Base-by-base conservation (phyloP, 2,797 vertebrate genomes). In the Gallinago solitaria region DNA sequence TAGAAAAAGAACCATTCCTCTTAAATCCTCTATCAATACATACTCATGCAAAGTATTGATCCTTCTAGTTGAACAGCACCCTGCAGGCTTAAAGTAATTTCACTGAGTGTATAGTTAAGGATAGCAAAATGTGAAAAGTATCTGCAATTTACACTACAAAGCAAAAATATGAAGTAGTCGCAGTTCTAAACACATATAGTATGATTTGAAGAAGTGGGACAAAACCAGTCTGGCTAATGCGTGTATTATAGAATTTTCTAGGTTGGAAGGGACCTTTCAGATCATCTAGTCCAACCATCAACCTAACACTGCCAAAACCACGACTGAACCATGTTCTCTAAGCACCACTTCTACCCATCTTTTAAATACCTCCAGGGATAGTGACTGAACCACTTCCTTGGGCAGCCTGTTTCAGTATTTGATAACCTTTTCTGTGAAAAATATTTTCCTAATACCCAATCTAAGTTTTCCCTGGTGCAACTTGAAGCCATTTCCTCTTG, bases 1-100 rank as follows among this genome's bases (percentile, higher is more conserved):
- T 57, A 81, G 65, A 60, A 41, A 70, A 87, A 81, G 27, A 90
- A 43, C 8, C 3, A 24, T 70, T 87, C 24, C 27, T 79, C 71
- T 77, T 77, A 90, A 87, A 56, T 85, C 21, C 16, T 79, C 21
- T 65, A 20, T 92, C 89, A 90, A 61, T 92, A 89, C 18, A 20
- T 48, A 56, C 16, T 88, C 50, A 86, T 75, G 57, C n/a, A 68
- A 93, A 78, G 54, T 78, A 92, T 89, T 93, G 86, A 95, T 95
- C 45, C 16, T 30, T 81, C 28, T 61, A 23, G 41, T 1, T 88
- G 65, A 69, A 78, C 61, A 78, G 65, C 25, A 83, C 33, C 45
- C 57, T 0, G 0, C 28, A 83, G 73, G 39, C 39, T 61, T 80
- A 64, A 74, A 91, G 53, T 30, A 83, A 69, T 95, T 74, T 93